Percentiles rank a stretch among this genome's conserved stretches.
Evolutionary conservation across 2,797 vertebrate species (phyloP).

Genomic region (Caiman crocodilus): DNA sequence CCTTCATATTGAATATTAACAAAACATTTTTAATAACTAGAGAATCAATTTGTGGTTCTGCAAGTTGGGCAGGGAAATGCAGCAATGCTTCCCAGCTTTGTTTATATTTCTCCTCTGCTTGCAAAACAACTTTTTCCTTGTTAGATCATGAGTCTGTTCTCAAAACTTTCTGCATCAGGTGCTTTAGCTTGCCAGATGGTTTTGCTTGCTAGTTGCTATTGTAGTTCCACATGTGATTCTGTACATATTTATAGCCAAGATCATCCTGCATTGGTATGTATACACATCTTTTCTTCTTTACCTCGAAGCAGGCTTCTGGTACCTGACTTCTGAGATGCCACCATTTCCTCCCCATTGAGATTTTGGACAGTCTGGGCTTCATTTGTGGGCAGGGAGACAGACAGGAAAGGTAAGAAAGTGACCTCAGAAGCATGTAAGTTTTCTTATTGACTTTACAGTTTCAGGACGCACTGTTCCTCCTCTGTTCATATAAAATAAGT

Average conservation of each 20-base stretch:
- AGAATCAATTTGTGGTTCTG: not conserved
- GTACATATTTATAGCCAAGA: not conserved
- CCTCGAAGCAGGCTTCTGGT: not conserved
- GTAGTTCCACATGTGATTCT: too few species aligned
- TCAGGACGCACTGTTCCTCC: not conserved
- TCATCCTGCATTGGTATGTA: not conserved
- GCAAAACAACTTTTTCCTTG: not conserved
- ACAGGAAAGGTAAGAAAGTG: not conserved
- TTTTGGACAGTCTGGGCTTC: not conserved
- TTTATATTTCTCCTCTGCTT: not conserved
- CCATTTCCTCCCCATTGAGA: not conserved
- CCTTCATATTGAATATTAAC: not conserved
- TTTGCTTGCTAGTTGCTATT: not conserved
- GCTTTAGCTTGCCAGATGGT: rapidly evolving
- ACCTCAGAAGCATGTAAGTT: not conserved
- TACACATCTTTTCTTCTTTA: not conserved
- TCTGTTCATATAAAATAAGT: not conserved
- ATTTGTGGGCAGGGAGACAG: not conserved
- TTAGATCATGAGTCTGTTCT: not conserved
- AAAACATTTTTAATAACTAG: not conserved
- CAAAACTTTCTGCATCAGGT: not conserved
- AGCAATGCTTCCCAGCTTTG: not conserved
- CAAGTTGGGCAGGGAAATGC: not conserved
- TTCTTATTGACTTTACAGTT: not conserved
- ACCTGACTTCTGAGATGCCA: not conserved